Percentiles rank a stretch among this genome's conserved stretches.
Conservation (phyloP, 37 sponge, comb jelly and placozoan species). For the Lycopodina hypogea region DNA sequence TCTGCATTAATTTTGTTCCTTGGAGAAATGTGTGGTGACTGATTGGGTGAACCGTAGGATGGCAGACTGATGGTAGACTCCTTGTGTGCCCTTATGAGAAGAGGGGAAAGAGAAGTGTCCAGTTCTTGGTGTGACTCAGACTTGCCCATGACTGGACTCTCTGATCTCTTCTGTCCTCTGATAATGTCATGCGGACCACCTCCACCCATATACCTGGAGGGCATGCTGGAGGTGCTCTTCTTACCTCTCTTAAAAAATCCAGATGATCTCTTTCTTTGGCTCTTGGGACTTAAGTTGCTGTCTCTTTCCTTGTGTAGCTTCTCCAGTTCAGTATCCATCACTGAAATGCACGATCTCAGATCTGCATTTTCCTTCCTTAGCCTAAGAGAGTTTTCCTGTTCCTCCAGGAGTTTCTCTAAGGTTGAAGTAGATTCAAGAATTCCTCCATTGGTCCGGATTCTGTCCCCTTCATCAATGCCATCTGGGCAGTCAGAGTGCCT, state of each 20-base stretch:
- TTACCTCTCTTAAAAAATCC: conserved; percentile 24
- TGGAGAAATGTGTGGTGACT: not conserved
- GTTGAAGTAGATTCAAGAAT: not conserved
- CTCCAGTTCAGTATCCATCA: conserved; percentile 29
- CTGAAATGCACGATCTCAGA: conserved; percentile 1
- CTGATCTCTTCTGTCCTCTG: not conserved
- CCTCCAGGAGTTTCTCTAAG: conserved; percentile 12
- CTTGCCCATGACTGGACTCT: not conserved
- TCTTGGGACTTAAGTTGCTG: not conserved
- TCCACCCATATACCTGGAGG: too few species aligned
- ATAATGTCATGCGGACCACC: not conserved
- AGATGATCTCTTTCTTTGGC: not conserved
- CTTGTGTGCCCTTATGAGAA: not conserved
- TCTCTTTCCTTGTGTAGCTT: conserved; percentile 1
- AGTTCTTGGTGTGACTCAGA: not conserved
- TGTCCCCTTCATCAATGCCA: not conserved
- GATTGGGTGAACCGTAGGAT: not conserved
- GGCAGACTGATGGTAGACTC: conserved; percentile 4
- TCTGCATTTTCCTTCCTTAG: conserved; percentile 33
- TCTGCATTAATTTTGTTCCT: conserved; percentile 2
- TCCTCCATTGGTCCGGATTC: conserved; percentile 5
- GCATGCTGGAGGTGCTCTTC: not conserved
- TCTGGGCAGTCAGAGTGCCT: not conserved
- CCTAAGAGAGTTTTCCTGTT: conserved; percentile 6
- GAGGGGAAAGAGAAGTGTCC: not conserved